phyloP scores from a whole-genome alignment of 2,113 vertebrate species.

The Callionymus lyra region DNA sequence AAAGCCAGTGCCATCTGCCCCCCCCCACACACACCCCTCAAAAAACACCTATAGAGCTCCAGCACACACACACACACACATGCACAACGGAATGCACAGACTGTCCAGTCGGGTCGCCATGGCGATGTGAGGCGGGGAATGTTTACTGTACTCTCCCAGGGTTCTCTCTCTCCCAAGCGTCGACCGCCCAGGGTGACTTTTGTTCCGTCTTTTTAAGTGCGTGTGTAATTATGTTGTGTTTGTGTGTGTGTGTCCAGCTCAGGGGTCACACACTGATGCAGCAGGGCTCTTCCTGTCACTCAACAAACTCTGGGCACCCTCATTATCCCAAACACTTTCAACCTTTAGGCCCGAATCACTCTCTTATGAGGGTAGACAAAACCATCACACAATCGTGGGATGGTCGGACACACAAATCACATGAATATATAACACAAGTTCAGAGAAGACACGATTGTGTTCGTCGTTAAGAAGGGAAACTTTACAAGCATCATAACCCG shows the following conservation, averaged over 20 bases:
- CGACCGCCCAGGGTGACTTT: constrained; percentile 35
- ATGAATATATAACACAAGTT: no score
- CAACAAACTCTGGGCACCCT: neutral
- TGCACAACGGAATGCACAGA: constrained; percentile 11
- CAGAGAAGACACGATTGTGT: neutral
- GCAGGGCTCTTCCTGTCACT: constrained; percentile 1
- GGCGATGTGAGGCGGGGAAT: constrained; percentile 15
- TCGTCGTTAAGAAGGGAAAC: neutral
- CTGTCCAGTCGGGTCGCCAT: constrained; percentile 41
- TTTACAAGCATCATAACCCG: no score
- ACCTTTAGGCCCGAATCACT: neutral
- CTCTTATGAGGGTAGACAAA: neutral
- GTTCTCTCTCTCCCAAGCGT: constrained; percentile 21
- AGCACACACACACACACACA: constrained; percentile 3
- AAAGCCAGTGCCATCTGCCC: constrained; percentile 34
- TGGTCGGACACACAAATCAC: no score
- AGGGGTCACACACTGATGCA: constrained; percentile 8
- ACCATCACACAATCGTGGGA: no score
- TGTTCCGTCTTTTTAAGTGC: constrained; percentile 14
- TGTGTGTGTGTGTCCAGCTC: constrained; percentile 8
- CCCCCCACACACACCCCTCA: neutral
- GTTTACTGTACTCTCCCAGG: constrained; percentile 24
- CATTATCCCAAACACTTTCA: neutral
- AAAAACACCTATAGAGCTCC: constrained; percentile 8
- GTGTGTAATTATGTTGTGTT: constrained; percentile 8